A percentile compares a stretch with the other conserved stretches of the same genome.
These are phyloP conservation scores for Hydrotaea diabolus DNA, from an alignment of 2,888 invertebrate genomes.

Conservation along the genomic window DNA sequence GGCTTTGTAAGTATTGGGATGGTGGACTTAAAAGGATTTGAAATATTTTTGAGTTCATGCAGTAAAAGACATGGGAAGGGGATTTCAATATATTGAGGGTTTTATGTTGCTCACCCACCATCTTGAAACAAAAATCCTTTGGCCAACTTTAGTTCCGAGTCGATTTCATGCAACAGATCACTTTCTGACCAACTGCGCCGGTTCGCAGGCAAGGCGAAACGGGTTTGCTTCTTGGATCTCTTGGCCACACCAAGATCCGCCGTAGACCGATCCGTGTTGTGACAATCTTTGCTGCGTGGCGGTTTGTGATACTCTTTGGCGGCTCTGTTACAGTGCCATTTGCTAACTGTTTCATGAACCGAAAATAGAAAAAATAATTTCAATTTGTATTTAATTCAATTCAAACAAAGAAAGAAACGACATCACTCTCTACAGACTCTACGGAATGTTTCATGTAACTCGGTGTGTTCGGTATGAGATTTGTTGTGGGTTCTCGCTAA, in stretches of 20 bases:
- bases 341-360: constrained; percentile 60
- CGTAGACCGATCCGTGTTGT: constrained; percentile 40
- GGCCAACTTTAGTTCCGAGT: constrained; percentile 82
- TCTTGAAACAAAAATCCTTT: constrained; percentile 84
- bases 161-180: constrained; percentile 85
- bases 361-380: constrained; percentile 49
- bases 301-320: constrained; percentile 34
- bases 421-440: neutral
- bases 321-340: constrained; percentile 45
- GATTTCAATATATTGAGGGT: neutral
- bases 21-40: too few species aligned
- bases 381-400: neutral
- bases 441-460: constrained; percentile 10
- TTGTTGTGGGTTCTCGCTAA: neutral
- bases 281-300: constrained; percentile 27
- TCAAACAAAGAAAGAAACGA: neutral
- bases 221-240: constrained; percentile 76
- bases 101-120: constrained; percentile 73
- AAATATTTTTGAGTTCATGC: constrained; percentile 10
- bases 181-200: constrained; percentile 81
- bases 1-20: too few species aligned
- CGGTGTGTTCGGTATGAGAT: neutral
- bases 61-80: constrained; percentile 30
- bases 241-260: neutral
- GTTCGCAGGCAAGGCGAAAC: constrained; percentile 77